A percentile compares a stretch with the other conserved stretches of the same genome.
Conservation (phyloP, 2,113 vertebrate species). For the Pyrgilauda ruficollis region DNA sequence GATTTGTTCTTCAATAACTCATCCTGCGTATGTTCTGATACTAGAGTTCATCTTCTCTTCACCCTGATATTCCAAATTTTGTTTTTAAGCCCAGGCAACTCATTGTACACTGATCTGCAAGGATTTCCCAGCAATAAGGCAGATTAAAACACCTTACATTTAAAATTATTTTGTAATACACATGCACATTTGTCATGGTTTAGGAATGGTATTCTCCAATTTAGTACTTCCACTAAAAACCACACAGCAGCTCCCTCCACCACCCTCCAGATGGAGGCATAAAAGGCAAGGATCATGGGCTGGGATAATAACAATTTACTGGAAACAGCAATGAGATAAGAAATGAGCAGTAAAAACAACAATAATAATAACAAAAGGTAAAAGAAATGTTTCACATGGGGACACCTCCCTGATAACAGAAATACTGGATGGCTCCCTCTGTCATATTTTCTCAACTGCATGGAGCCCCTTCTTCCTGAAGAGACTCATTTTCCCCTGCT, state of each 20-base stretch:
- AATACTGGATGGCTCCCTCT: neutral
- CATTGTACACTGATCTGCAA: neutral
- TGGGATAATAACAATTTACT: neutral
- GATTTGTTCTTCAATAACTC: neutral
- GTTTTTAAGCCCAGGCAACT: neutral
- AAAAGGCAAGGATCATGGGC: neutral
- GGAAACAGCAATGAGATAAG: neutral
- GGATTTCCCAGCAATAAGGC: neutral
- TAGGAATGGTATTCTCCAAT: neutral
- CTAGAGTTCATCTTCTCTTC: neutral
- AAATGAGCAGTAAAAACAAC: neutral
- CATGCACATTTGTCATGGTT: neutral
- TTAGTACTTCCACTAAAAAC: neutral
- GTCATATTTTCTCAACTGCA: fast-evolving
- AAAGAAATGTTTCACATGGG: fast-evolving
- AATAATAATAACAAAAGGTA: neutral
- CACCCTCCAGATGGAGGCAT: neutral
- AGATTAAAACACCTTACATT: neutral
- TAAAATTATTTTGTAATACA: constrained; percentile 17
- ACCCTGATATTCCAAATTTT: neutral
- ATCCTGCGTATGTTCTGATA: neutral
- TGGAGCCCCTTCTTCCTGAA: neutral
- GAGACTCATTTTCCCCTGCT: neutral
- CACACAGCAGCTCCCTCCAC: fast-evolving
- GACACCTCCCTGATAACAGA: neutral